These are phyloP conservation scores for Spinibarbus caldwelli DNA, from an alignment of 2,797 vertebrate species.

Conservation along the genomic window DNA sequence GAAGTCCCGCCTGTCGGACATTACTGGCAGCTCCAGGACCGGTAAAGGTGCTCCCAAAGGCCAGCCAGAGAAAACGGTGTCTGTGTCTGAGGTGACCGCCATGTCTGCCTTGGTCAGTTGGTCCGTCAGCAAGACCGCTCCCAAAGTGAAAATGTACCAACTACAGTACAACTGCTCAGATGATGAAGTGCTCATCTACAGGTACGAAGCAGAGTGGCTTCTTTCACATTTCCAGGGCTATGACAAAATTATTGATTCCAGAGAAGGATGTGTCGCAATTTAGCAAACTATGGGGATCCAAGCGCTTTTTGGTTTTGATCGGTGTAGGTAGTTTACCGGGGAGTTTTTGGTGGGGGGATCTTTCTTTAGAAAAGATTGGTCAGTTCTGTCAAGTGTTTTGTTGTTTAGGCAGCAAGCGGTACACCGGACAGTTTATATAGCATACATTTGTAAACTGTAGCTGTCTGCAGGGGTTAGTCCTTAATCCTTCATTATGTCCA, in stretches of 20 bases:
- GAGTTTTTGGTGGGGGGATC: background rate
- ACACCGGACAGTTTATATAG: conserved; percentile 37
- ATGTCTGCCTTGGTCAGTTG: conserved; percentile 90
- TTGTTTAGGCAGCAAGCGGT: conserved; percentile 3
- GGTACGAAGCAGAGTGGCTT: conserved; percentile 74
- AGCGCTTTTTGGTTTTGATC: background rate
- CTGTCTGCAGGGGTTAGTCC: conserved; percentile 38
- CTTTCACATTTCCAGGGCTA: background rate
- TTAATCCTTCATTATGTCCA: conserved; percentile 45
- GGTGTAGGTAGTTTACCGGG: background rate
- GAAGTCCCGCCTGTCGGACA: conserved; percentile 90
- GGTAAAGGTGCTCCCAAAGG: conserved; percentile 81
- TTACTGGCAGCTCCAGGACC: conserved; percentile 86
- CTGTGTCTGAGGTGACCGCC: conserved; percentile 88
- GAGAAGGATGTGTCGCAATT: background rate
- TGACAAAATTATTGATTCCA: background rate
- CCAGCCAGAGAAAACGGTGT: conserved; percentile 82
- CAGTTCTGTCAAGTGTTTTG: background rate
- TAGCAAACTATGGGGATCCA: background rate
- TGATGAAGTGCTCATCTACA: conserved; percentile 95
- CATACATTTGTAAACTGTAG: conserved; percentile 46
- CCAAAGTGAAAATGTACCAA: conserved; percentile 96
- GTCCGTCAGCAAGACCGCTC: conserved; percentile 88
- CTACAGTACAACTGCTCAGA: conserved; percentile 96
- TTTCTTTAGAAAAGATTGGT: background rate